These are phyloP conservation scores for Lycocorax pyrrhopterus DNA, from an alignment of 2,113 vertebrate species.

Conservation along the genomic window DNA sequence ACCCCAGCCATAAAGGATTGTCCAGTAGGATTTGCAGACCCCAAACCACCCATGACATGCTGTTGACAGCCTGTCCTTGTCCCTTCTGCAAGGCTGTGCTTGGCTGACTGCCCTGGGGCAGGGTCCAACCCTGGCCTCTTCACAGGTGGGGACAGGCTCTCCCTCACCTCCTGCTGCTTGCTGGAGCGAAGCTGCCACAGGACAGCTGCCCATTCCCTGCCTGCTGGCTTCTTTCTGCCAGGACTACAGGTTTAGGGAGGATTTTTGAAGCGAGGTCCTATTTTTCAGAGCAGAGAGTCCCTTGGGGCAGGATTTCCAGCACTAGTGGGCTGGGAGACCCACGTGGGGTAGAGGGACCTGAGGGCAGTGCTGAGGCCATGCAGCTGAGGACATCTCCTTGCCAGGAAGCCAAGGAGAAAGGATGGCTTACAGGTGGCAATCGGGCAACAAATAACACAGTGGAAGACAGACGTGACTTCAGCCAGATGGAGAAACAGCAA, in stretches of 20 bases:
- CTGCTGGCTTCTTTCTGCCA: not conserved
- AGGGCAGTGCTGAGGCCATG: fast-evolving
- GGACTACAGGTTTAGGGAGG: not conserved
- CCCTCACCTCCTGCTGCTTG: not conserved
- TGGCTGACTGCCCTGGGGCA: not conserved
- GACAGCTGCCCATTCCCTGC: not conserved
- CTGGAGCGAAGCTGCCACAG: fast-evolving
- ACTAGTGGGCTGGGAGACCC: not conserved
- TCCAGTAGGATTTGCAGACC: not conserved
- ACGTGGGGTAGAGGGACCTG: fast-evolving
- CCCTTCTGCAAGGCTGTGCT: not conserved
- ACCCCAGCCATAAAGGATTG: not conserved
- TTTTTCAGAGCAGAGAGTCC: not conserved
- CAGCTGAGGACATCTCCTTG: not conserved
- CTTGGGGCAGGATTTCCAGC: not conserved
- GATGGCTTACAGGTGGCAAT: not conserved
- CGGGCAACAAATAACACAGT: not conserved
- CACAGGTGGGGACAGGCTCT: not conserved
- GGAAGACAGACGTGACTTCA: not conserved
- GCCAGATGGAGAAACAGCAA: conserved; percentile 47
- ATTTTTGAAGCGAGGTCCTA: not conserved
- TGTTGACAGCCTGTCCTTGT: not conserved
- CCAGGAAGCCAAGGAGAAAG: not conserved
- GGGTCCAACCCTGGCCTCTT: fast-evolving
- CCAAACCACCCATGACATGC: not conserved